Conservation (phyloP, 2,797 vertebrate species). For the Margarornis squamiger region DNA sequence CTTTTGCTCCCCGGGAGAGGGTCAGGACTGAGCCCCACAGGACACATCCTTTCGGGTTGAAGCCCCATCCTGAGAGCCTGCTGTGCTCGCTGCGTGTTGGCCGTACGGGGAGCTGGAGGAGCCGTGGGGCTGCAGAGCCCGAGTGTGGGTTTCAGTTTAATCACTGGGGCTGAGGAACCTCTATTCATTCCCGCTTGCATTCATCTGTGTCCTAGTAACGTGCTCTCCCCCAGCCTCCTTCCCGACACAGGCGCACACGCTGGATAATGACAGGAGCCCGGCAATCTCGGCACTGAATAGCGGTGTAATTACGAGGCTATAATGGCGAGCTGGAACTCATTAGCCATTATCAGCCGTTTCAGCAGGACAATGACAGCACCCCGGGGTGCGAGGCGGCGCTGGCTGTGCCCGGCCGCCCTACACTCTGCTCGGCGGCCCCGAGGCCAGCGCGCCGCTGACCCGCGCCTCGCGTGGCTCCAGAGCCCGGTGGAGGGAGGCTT, state of each 20-base stretch:
- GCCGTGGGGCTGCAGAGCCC: background rate
- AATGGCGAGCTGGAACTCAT: conserved; percentile 60
- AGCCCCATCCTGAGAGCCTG: background rate
- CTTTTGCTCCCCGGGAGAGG: background rate
- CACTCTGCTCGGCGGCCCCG: background rate
- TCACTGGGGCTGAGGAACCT: conserved; percentile 33
- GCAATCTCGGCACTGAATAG: conserved; percentile 59
- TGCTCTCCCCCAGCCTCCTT: background rate
- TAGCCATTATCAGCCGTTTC: conserved; percentile 64
- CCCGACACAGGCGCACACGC: background rate
- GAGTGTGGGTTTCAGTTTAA: conserved; percentile 31
- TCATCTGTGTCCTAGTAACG: conserved; percentile 64
- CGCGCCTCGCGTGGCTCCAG: background rate
- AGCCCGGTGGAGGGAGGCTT: background rate
- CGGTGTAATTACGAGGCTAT: conserved; percentile 49
- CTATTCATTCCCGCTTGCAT: conserved; percentile 46
- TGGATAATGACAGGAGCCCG: conserved; percentile 57
- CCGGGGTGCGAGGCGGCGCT: conserved; percentile 22
- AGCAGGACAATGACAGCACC: conserved; percentile 40
- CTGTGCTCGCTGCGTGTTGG: background rate
- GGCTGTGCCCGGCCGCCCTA: background rate
- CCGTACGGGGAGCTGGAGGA: background rate
- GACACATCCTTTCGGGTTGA: background rate
- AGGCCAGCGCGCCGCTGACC: background rate
- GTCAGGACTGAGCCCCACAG: background rate